A percentile compares a stretch with the other conserved stretches of the same genome.
These are phyloP conservation scores for Pristionchus japonicus DNA, from an alignment of 2,888 invertebrate genomes.

Conservation along the genomic window DNA sequence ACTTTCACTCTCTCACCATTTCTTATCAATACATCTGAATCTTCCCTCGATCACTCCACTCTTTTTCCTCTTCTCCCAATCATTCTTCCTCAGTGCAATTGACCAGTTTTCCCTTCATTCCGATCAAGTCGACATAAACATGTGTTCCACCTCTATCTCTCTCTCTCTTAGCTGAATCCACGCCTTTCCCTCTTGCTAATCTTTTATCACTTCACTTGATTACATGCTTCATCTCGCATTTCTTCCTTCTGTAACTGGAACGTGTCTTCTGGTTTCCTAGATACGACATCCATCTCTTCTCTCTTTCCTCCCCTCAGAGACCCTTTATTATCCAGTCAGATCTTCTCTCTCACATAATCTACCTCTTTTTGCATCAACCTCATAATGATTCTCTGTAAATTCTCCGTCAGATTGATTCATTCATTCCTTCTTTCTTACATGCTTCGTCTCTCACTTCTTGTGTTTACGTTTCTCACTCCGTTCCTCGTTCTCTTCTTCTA, in stretches of 20 bases:
- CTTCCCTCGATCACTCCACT: constrained; percentile 15
- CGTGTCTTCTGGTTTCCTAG: neutral
- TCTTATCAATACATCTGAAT: constrained; percentile 34
- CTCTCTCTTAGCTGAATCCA: neutral
- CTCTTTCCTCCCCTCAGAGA: neutral
- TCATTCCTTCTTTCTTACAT: neutral
- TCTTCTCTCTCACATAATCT: neutral
- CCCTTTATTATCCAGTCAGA: constrained; percentile 10
- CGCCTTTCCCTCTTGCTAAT: neutral
- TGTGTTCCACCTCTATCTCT: constrained; percentile 2
- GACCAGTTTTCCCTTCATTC: constrained; percentile 24
- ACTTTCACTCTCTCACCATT: neutral
- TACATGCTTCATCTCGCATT: constrained; percentile 4
- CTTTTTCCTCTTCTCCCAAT: neutral
- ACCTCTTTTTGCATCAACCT: neutral
- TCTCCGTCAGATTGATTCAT: neutral
- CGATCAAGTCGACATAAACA: constrained; percentile 25
- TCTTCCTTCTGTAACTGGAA: neutral
- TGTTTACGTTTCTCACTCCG: constrained; percentile 24
- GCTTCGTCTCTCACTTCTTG: constrained; percentile 2
- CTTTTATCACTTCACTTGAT: neutral
- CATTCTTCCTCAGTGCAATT: constrained; percentile 23
- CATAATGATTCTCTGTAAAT: neutral
- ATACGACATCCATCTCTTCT: neutral
- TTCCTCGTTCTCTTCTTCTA: neutral